phyloP scores from a whole-genome alignment of 2,113 vertebrate species.

The Macaca nemestrina region DNA sequence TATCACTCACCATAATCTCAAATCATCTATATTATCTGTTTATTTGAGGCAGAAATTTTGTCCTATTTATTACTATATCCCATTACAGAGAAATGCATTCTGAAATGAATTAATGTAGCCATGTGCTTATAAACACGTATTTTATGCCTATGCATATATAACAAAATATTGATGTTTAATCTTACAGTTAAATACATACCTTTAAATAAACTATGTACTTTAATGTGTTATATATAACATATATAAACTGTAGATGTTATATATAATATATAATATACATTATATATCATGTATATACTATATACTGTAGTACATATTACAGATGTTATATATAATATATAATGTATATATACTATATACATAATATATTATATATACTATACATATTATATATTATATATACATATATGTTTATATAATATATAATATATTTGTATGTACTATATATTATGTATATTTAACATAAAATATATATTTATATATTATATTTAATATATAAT shows the following conservation, averaged over 20 bases:
- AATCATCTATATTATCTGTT: background rate
- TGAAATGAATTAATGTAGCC: background rate
- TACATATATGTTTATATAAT: too few relatives aligned
- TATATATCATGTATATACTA: too few relatives aligned
- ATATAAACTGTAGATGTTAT: background rate
- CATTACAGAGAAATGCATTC: background rate
- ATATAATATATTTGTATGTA: too few relatives aligned
- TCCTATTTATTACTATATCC: background rate
- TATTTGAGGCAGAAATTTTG: background rate
- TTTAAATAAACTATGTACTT: background rate
- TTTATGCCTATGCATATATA: background rate
- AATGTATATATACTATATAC: background rate
- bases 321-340: background rate
- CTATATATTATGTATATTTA: too few relatives aligned
- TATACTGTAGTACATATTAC: background rate
- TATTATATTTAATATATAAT: too few relatives aligned
- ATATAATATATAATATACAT: background rate
- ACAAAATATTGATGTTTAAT: background rate
- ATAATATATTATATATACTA: too few relatives aligned
- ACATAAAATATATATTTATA: too few relatives aligned
- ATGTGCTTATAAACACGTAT: background rate
- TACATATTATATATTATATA: too few relatives aligned
- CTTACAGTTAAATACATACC: background rate
- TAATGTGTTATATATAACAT: background rate
- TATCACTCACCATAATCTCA: background rate